Evolutionary conservation across 2,113 vertebrate genomes (phyloP).

Genomic region (Actenoides lindsayi): DNA sequence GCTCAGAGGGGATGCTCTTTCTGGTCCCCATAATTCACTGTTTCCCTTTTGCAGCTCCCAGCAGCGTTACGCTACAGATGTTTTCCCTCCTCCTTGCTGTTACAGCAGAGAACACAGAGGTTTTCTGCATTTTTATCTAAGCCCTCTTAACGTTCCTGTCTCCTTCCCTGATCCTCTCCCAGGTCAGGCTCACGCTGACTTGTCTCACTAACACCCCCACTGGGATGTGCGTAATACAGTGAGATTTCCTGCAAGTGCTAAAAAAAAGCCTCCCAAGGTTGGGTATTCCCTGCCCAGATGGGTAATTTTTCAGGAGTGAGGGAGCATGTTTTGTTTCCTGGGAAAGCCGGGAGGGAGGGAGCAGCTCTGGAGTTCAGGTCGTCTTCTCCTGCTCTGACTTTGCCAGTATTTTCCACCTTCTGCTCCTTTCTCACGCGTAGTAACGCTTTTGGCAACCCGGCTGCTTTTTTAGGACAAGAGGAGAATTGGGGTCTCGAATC

Average conservation of each 20-base stretch:
- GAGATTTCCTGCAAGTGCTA: neutral
- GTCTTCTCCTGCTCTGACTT: neutral
- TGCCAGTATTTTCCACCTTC: neutral
- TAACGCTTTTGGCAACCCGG: neutral
- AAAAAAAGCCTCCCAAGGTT: neutral
- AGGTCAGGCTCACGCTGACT: neutral
- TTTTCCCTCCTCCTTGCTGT: neutral
- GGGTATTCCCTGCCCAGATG: neutral
- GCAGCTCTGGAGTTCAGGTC: neutral
- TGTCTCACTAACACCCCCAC: neutral
- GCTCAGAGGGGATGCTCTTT: neutral
- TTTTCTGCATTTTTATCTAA: neutral
- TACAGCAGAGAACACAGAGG: neutral
- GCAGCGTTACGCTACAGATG: accelerated
- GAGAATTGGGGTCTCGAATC: neutral
- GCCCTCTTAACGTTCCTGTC: neutral
- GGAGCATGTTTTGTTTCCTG: accelerated
- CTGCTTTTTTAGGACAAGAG: neutral
- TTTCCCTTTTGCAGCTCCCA: neutral
- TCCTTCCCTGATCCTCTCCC: neutral
- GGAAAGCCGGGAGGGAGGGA: neutral
- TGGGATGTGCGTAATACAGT: neutral
- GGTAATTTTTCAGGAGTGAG: neutral
- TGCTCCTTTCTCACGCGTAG: neutral
- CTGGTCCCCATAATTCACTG: neutral